Evolutionary conservation across 2,113 vertebrate species (phyloP), one percentile per base, ranked within the genome.

Genomic region (Bostrychus sinensis): DNA sequence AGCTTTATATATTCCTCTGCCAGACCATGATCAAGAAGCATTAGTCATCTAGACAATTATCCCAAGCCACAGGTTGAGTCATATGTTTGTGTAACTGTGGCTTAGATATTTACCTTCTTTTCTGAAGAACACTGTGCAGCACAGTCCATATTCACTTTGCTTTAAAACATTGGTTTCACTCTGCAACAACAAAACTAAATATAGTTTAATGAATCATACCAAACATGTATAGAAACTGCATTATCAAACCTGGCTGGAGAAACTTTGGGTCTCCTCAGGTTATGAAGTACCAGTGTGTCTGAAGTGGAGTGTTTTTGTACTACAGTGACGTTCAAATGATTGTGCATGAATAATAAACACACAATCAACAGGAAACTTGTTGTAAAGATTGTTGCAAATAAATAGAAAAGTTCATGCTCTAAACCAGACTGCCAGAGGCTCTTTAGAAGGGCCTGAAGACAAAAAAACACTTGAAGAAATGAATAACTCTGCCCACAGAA

Each of bases 11-110:
- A 82, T 68, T 58, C 11, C 2, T 69, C 75, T 72, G 70, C 62
- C 76, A 75, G 42, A 70, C 72, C 62, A 67, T 82, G 72, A 57
- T 70, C 55, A 70, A 75, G 72, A 83, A 73, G 57, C 56, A 72
- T 91, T 80, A 91, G 85, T 92, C 90, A 93, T 86, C 69, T 3
- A 57, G 64, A 64, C 72, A 80, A 83, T 86, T 87, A 89, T 89
- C 82, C 81, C 55, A 82, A 89, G 68, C 90, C 88, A 80, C 88
- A 86, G 74, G 86, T 88, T 90, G 90, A 92, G 86, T 92, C 90
- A 89, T 84, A 73, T 91, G 86, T 91, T 91, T 91, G 83, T 91
- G 77, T 75, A 84, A 86, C 81, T 76, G 68, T 17, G 26, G 54
- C 69, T 75, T 79, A 80, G 67, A 65, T 55, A n/a, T 72, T 56